Conservation (phyloP, 1,140 invertebrate species). For the Apocrypta bakeri region DNA sequence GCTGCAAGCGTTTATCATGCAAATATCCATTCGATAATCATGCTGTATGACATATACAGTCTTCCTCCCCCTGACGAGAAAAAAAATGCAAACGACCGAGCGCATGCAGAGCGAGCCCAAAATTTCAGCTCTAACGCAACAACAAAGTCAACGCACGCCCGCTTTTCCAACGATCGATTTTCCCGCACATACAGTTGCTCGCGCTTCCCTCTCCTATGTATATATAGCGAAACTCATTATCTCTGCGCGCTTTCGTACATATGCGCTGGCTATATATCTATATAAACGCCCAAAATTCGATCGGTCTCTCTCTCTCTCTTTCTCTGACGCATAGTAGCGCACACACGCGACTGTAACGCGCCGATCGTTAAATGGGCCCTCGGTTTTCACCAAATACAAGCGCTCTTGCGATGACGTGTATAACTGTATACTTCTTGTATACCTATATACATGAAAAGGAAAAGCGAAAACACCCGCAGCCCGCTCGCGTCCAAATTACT, state of each 20-base stretch:
- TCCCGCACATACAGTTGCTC: background rate
- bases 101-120: background rate
- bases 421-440: background rate
- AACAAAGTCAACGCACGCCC: background rate
- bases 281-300: background rate
- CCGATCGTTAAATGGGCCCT: background rate
- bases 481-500: background rate
- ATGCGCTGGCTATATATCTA: background rate
- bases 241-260: background rate
- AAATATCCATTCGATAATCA: too few species aligned
- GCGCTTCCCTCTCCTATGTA: background rate
- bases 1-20: background rate
- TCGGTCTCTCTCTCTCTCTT: too few species aligned
- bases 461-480: slow-evolving; percentile 3
- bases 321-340: slow-evolving; percentile 9
- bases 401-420: slow-evolving; percentile 3
- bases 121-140: background rate
- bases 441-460: background rate
- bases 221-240: slow-evolving; percentile 20
- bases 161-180: background rate
- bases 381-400: background rate
- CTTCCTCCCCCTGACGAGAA: background rate
- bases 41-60: too few species aligned
- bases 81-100: background rate
- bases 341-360: background rate